Base-by-base conservation (phyloP, 2,888 invertebrate genomes). In the Neuroscelio doddi region DNA sequence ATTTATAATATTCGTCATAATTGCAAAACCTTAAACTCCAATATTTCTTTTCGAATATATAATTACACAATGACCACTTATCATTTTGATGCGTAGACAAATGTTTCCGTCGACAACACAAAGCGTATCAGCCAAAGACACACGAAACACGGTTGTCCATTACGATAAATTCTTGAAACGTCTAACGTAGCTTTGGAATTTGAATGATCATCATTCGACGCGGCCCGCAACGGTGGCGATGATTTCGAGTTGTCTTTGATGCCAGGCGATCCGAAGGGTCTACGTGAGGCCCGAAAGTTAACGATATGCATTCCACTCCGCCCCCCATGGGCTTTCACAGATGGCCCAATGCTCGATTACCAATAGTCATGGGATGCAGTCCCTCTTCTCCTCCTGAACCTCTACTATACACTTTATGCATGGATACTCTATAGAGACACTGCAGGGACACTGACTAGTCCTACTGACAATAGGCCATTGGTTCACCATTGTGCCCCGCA, bases 391-490 rank as follows among this genome's bases (percentile, higher is more conserved):
- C 47, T 42, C 61, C 49, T 47, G 39, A 53, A 39, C 39, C 30
- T 51, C 29, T n/a, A n/a, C n/a, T 52, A 34, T 61, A 62, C 53
- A 50, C 50, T 68, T 66, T 66, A 63, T 64, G 63, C 63, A 57
- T 58, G 42, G 62, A 47, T 62, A 51, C 55, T 61, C 45, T 55
- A 55, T n/a, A 71, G 61, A 72, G 69, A 73, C 76, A 72, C 77
- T 71, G 76, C 73, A 74, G 80, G 78, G 79, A 80, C 79, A 80
- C 76, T 77, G 71, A 71, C 68, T 69, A 68, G 73, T 74, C 72
- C 72, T 68, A 69, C 75, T 74, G 80, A 80, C 79, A 78, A 80
- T 79, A 72, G 79, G 55, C 71, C 70, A 75, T 79, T 77, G 75
- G 73, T 71, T 65, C 74, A 71, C 74, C 76, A 80, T 80, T 80